Evolutionary conservation across 1,140 invertebrate species (phyloP).

Genomic region (Hydropsyche tenuis): DNA sequence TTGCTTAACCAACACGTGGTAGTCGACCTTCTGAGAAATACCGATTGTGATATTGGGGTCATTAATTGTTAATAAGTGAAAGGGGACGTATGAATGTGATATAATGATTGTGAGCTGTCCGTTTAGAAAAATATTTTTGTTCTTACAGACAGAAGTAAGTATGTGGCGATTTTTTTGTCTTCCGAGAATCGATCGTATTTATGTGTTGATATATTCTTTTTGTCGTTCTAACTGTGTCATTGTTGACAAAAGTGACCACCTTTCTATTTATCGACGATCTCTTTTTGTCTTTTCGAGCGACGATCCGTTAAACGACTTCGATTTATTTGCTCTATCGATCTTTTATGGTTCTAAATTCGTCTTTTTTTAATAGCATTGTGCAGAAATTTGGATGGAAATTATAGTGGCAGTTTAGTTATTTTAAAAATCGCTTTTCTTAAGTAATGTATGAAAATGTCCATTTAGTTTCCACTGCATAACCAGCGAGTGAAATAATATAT

Average conservation of each 20-base stretch:
- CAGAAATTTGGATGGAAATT: too few species aligned
- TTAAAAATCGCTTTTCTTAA: too few species aligned
- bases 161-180: not conserved
- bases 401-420: too few species aligned
- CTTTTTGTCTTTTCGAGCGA: not conserved
- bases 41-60: slow-evolving; percentile 22
- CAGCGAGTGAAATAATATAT: too few species aligned
- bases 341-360: not conserved
- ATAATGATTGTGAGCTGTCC: too few species aligned
- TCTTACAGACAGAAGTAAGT: too few species aligned
- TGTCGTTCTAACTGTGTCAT: not conserved
- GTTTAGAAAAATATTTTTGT: too few species aligned
- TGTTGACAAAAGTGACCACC: not conserved
- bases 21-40: slow-evolving; percentile 20
- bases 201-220: not conserved
- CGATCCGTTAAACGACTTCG: not conserved
- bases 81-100: slow-evolving; percentile 28
- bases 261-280: slow-evolving; percentile 5
- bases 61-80: slow-evolving; percentile 38
- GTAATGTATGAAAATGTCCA: too few species aligned
- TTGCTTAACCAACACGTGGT: slow-evolving; percentile 17
- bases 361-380: too few species aligned
- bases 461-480: too few species aligned
- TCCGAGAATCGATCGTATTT: not conserved
- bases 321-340: not conserved